phyloP scores from a whole-genome alignment of 2,797 vertebrate genomes.

The Poeciliopsis gracilis region DNA sequence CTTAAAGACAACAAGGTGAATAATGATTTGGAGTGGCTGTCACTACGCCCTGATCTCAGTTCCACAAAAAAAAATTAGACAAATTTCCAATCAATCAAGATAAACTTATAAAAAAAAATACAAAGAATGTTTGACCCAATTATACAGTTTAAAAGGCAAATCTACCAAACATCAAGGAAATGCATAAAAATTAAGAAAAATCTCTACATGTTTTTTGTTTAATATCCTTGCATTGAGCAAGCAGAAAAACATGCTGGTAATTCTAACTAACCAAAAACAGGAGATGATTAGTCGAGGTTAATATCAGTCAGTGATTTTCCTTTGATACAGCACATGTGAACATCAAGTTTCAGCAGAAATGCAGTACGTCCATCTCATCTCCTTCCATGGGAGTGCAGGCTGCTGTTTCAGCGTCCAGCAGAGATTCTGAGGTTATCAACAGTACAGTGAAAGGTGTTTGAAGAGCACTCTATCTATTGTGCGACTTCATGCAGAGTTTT shows the following conservation, averaged over 20 bases:
- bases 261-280: neutral
- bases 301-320: neutral
- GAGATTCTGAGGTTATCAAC: conserved; percentile 47
- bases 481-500: conserved; percentile 37
- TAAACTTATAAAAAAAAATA: neutral
- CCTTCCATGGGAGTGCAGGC: conserved; percentile 23
- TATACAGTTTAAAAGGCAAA: neutral
- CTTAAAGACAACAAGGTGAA: neutral
- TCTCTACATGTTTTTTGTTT: neutral
- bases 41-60: neutral
- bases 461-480: conserved; percentile 27
- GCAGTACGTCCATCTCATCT: conserved; percentile 26
- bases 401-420: conserved; percentile 27
- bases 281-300: neutral
- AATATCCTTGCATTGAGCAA: neutral
- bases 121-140: neutral
- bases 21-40: neutral
- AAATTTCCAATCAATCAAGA: neutral
- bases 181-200: neutral
- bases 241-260: neutral
- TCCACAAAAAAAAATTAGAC: neutral
- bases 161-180: neutral
- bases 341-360: conserved; percentile 26
- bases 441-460: conserved; percentile 46
- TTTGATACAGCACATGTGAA: neutral